Evolutionary conservation across 2,888 invertebrate genomes (phyloP), one percentile per base, ranked within the genome.

Genomic region (Folsomia manolachei): DNA sequence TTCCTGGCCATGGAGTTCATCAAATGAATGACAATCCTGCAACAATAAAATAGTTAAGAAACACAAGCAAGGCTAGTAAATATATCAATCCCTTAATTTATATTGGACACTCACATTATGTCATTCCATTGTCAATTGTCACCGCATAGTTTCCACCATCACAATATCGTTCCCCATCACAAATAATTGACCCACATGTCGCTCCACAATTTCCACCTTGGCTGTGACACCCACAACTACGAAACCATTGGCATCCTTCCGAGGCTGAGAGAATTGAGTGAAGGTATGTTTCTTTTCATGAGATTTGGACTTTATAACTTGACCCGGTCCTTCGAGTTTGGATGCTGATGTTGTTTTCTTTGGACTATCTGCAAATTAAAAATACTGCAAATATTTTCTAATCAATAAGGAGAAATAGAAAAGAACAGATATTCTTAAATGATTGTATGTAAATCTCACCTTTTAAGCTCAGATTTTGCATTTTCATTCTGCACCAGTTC

Each of bases 91-190:
- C n/a, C n/a, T n/a, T n/a, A n/a, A n/a, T n/a, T n/a, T n/a, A n/a
- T n/a, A n/a, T n/a, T n/a, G n/a, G n/a, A n/a, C n/a, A n/a, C n/a
- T n/a, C n/a, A n/a, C n/a, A 51, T 51, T 51, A 51, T 51, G 9
- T 51, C 9, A 51, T 51, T 51, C 51, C 51, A 11, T 51, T 51
- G 18, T 51, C 51, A 51, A n/a, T n/a, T n/a, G n/a, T 39, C 39
- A 39, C 21, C n/a, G 60, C 60, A n/a, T 24, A 2, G 75, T 73
- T 69, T 78, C 78, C 72, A 78, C 75, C 64, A 79, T 75, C 27
- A 75, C 79, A 24, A 78, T 74, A 69, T 76, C 78, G 74, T 80
- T 79, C 62, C 80, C 80, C 71, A 79, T 72, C 61, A 79, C 52
- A 71, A 78, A 76, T 64, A 77, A 73, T 71, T 79, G 78, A 64